Evolutionary conservation across 2,888 invertebrate species (phyloP).

Genomic region (Stomorhina lunata): DNA sequence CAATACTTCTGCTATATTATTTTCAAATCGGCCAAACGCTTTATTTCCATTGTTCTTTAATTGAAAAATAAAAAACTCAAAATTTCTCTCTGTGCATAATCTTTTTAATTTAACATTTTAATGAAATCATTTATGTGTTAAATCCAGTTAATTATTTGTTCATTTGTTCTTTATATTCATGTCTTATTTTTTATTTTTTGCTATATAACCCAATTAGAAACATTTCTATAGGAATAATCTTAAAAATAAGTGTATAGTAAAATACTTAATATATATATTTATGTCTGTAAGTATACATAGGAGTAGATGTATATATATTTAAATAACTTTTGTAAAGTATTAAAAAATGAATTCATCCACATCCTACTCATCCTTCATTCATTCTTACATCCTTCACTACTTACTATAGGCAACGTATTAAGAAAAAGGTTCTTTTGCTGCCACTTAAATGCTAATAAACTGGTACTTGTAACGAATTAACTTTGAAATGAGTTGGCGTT

Average conservation of each 20-base stretch:
- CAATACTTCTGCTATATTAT: no score
- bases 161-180: background rate
- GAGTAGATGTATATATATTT: background rate
- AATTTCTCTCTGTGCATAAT: slow-evolving; percentile 21
- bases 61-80: background rate
- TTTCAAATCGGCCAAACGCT: no score
- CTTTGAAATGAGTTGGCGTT: slow-evolving; percentile 16
- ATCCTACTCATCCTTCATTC: no score
- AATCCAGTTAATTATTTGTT: slow-evolving; percentile 26
- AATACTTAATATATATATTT: background rate
- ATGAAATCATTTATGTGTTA: slow-evolving; percentile 38
- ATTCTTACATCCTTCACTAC: background rate
- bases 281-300: background rate
- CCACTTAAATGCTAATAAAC: slow-evolving; percentile 40
- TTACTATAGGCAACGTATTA: background rate
- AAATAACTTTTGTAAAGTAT: background rate
- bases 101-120: background rate
- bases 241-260: background rate
- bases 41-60: no score
- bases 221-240: background rate
- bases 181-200: background rate
- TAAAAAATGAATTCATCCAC: no score
- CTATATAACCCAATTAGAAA: slow-evolving; percentile 4
- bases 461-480: slow-evolving; percentile 31
- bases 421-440: slow-evolving; percentile 22